Percentiles rank a stretch among this genome's conserved stretches.
Conservation (phyloP, 2,797 vertebrate genomes). For the Betta splendens region DNA sequence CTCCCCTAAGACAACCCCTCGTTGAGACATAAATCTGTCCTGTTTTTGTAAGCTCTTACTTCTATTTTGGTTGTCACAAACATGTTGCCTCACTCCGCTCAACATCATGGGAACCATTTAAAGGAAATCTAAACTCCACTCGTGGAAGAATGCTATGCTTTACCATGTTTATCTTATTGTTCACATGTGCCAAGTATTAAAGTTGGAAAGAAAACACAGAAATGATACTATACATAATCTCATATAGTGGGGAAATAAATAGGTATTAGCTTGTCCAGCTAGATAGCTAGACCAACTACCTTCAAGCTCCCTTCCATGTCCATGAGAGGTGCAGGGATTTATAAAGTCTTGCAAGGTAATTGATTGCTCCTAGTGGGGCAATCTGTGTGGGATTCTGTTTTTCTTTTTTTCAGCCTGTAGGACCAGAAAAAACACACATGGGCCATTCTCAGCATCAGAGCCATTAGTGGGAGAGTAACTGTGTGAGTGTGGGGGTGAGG, state of each 20-base stretch:
- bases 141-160: constrained; percentile 46
- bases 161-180: constrained; percentile 34
- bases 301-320: constrained; percentile 43
- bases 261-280: constrained; percentile 54
- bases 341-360: constrained; percentile 67
- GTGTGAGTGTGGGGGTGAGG: constrained; percentile 41
- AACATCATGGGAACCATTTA: constrained; percentile 72
- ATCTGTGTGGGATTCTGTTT: constrained; percentile 77
- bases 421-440: constrained; percentile 70
- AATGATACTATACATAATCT: constrained; percentile 20
- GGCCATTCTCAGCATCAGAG: constrained; percentile 60
- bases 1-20: constrained; percentile 56
- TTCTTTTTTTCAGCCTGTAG: constrained; percentile 66
- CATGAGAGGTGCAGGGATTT: constrained; percentile 62
- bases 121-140: constrained; percentile 47
- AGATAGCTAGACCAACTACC: constrained; percentile 36
- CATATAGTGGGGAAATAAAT: constrained; percentile 8
- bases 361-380: constrained; percentile 75
- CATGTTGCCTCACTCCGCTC: constrained; percentile 53
- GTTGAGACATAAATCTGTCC: constrained; percentile 68
- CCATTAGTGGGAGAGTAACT: constrained; percentile 55
- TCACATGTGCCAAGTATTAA: constrained; percentile 20
- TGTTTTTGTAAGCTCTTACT: constrained; percentile 70
- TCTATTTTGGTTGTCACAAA: constrained; percentile 77
- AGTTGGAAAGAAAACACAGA: constrained; percentile 16